These are phyloP conservation scores for Pantala flavescens DNA, from an alignment of 1,140 invertebrate species.

Conservation along the genomic window DNA sequence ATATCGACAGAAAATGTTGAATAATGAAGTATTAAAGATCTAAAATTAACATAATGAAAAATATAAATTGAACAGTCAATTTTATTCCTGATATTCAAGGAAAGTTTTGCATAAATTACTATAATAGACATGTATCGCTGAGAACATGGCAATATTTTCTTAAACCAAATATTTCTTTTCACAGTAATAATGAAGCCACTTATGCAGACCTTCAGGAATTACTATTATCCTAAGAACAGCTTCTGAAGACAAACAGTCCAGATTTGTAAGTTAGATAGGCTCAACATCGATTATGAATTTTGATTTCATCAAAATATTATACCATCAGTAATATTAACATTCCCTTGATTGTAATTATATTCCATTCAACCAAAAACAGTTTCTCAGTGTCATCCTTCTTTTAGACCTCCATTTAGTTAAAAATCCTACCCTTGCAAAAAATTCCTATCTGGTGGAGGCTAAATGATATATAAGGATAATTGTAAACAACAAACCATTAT, in stretches of 20 bases:
- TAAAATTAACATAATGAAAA: too few relatives aligned
- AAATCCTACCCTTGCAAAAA: too few relatives aligned
- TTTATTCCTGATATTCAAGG: too few relatives aligned
- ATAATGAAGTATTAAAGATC: too few relatives aligned
- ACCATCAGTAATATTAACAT: background rate
- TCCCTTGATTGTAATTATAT: background rate
- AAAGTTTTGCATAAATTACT: background rate
- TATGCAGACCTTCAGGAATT: background rate
- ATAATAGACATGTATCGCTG: background rate
- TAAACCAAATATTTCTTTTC: slow-evolving; percentile 11
- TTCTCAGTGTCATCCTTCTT: background rate
- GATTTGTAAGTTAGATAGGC: background rate
- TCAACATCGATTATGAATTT: background rate
- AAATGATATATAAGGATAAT: background rate
- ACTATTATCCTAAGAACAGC: background rate
- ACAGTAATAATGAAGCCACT: slow-evolving; percentile 14
- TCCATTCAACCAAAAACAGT: background rate
- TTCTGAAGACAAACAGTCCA: background rate
- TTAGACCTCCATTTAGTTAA: too few relatives aligned
- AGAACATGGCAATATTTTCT: background rate
- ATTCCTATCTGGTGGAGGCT: too few relatives aligned
- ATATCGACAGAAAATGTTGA: too few relatives aligned
- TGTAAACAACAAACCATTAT: background rate
- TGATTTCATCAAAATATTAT: background rate
- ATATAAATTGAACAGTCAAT: too few relatives aligned